Conservation (phyloP, 2,888 invertebrate species). For the Meiosimyza platycephala region DNA sequence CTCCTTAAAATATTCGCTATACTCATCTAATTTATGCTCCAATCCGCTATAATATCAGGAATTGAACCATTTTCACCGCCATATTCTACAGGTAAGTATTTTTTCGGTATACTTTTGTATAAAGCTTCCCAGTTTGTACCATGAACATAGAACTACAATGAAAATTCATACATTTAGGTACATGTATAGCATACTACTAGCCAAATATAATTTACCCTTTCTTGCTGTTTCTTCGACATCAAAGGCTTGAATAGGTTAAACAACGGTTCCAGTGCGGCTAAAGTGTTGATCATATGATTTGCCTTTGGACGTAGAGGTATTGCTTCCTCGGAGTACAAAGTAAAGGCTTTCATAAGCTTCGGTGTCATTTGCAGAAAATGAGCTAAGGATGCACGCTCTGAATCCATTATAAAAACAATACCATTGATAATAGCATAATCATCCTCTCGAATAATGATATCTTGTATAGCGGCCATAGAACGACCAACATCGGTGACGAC, state of each 20-base stretch:
- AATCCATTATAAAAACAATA: slow-evolving; percentile 70
- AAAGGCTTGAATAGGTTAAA: slow-evolving; percentile 72
- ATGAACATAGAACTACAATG: slow-evolving; percentile 70
- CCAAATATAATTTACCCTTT: slow-evolving; percentile 66
- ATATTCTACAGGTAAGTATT: slow-evolving; percentile 74
- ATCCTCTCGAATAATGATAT: slow-evolving; percentile 73
- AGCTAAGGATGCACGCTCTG: slow-evolving; percentile 69
- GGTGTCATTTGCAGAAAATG: slow-evolving; percentile 73
- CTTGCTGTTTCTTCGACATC: slow-evolving; percentile 72
- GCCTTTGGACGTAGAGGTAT: slow-evolving; percentile 73
- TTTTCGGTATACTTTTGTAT: slow-evolving; percentile 71
- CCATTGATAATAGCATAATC: slow-evolving; percentile 72
- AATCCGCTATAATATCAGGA: slow-evolving; percentile 50
- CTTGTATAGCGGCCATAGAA: slow-evolving; percentile 70
- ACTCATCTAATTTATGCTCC: slow-evolving; percentile 53
- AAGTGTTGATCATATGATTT: slow-evolving; percentile 72
- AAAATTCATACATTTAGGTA: not conserved
- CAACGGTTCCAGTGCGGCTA: slow-evolving; percentile 71
- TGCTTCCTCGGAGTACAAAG: slow-evolving; percentile 71
- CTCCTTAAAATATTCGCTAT: slow-evolving; percentile 54
- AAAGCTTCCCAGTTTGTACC: slow-evolving; percentile 71
- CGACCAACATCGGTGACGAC: slow-evolving; percentile 69
- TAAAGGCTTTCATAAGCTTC: slow-evolving; percentile 71
- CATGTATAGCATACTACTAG: too few relatives aligned
- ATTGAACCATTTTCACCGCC: slow-evolving; percentile 73